Percentiles rank a stretch among this genome's conserved stretches.
phyloP scores from a whole-genome alignment of 2,888 invertebrate species.

The Phymatocera aterrima region DNA sequence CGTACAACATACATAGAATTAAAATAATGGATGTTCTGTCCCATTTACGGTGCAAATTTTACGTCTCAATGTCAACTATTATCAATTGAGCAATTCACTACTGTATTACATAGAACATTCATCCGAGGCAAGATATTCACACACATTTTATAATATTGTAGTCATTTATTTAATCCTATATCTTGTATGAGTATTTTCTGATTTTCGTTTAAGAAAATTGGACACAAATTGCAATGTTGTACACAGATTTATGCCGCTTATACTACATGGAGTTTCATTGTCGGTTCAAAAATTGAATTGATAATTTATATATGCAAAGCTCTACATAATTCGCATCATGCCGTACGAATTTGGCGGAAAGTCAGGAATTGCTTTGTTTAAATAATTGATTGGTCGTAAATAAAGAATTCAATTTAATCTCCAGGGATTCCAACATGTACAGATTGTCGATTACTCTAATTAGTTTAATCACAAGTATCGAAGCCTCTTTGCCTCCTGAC shows the following conservation, averaged over 20 bases:
- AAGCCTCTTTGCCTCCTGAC: slow-evolving; percentile 67
- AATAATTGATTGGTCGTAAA: background rate
- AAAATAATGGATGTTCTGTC: background rate
- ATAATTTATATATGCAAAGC: background rate
- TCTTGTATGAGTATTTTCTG: no score
- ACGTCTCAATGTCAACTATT: background rate
- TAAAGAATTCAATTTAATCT: background rate
- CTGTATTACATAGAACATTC: background rate
- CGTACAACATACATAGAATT: background rate
- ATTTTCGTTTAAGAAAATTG: background rate
- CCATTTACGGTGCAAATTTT: slow-evolving; percentile 18
- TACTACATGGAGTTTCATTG: no score
- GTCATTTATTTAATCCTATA: background rate
- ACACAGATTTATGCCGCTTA: background rate
- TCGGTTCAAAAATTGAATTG: no score
- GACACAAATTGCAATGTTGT: no score
- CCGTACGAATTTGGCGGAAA: background rate
- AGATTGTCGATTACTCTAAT: background rate
- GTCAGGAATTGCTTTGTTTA: background rate
- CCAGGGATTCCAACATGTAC: slow-evolving; percentile 1
- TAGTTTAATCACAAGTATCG: background rate
- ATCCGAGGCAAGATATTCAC: background rate
- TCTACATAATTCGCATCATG: background rate
- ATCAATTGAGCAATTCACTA: background rate
- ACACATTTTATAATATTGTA: background rate